Percentiles rank a stretch among this genome's conserved stretches.
Conservation (phyloP, 1,140 invertebrate genomes). For the Neodiprion virginianus region DNA sequence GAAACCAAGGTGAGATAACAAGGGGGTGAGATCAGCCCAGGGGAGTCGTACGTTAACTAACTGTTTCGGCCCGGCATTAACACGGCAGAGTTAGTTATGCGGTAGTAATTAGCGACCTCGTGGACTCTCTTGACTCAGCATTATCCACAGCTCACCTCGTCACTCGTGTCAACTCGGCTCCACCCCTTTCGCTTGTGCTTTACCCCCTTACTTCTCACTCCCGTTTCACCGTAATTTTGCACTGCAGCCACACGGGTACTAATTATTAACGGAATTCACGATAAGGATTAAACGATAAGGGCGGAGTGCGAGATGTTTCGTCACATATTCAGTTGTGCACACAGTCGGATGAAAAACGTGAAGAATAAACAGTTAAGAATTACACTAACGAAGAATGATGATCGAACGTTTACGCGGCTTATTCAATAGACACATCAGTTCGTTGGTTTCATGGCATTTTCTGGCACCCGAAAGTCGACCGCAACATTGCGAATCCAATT, state of each 20-base stretch:
- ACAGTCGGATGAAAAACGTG: too few species aligned
- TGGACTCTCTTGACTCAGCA: conserved; percentile 32
- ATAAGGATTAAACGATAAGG: not conserved
- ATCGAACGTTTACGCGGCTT: too few species aligned
- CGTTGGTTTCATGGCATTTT: not conserved
- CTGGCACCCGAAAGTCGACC: not conserved
- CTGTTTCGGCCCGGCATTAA: not conserved
- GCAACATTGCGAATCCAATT: not conserved
- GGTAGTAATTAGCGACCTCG: conserved; percentile 47
- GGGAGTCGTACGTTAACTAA: conserved; percentile 4
- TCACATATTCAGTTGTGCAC: too few species aligned
- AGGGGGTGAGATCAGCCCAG: not conserved
- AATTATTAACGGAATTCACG: not conserved
- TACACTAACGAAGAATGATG: too few species aligned
- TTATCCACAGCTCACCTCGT: conserved; percentile 24
- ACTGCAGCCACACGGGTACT: not conserved
- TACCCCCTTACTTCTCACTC: not conserved
- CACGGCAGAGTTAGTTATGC: conserved; percentile 32
- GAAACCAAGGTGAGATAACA: not conserved
- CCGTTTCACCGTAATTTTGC: not conserved
- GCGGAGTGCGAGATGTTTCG: too few species aligned
- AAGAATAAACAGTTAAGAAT: too few species aligned
- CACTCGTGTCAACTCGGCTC: not conserved
- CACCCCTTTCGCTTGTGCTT: too few species aligned
- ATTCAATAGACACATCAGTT: too few species aligned